Evolutionary conservation across 2,797 vertebrate genomes (phyloP).

Genomic region (Macroramphosus scolopax): DNA sequence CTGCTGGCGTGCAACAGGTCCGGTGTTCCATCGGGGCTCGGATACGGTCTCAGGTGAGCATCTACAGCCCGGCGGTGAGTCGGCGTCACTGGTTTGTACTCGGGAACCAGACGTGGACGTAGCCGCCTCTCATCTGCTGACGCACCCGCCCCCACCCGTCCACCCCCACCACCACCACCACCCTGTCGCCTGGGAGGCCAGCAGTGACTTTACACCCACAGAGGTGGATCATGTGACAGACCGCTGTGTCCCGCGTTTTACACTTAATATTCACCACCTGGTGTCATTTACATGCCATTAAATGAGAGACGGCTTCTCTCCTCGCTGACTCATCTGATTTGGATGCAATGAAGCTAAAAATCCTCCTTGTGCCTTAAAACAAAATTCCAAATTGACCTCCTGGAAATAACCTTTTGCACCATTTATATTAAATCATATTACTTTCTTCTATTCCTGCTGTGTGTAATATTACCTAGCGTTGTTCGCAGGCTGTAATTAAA

Average conservation of each 20-base stretch:
- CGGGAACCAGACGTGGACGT: conserved; percentile 23
- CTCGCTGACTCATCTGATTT: conserved; percentile 35
- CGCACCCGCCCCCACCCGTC: conserved; percentile 25
- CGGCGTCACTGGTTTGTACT: too few species aligned
- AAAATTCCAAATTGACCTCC: background rate
- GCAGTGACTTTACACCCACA: conserved; percentile 68
- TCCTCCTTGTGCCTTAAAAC: conserved; percentile 2
- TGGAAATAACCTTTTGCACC: too few species aligned
- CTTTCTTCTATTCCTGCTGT: conserved; percentile 27
- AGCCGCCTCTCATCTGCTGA: conserved; percentile 51
- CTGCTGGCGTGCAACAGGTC: too few species aligned
- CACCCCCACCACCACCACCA: conserved; percentile 29
- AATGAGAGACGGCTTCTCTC: conserved; percentile 49
- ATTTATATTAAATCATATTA: conserved; percentile 12
- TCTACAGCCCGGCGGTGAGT: too few species aligned
- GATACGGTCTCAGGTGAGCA: too few species aligned
- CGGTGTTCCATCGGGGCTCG: too few species aligned
- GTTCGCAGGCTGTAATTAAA: conserved; percentile 80
- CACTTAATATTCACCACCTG: conserved; percentile 79
- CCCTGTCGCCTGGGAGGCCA: too few species aligned
- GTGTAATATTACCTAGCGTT: conserved; percentile 71
- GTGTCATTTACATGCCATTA: conserved; percentile 78
- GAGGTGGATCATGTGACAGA: conserved; percentile 68
- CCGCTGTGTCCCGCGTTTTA: conserved; percentile 65
- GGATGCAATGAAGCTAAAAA: conserved; percentile 18